phyloP scores from a whole-genome alignment of 1,140 invertebrate genomes.

The Brachionus paranguensis region DNA sequence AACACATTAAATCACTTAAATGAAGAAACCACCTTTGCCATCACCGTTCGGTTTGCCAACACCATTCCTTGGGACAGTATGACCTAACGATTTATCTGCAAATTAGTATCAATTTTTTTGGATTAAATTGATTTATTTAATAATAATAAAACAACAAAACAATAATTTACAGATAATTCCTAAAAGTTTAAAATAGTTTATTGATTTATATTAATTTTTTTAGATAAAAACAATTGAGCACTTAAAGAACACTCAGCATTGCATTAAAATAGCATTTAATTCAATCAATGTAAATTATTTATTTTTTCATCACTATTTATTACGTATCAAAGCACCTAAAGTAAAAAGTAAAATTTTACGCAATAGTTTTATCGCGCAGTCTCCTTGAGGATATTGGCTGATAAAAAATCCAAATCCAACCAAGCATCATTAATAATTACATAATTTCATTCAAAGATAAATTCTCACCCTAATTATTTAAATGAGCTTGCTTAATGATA shows the following conservation, averaged over 20 bases:
- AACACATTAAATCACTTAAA: too few species aligned
- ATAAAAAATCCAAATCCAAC: background rate
- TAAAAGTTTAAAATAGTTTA: background rate
- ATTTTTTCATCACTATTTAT: background rate
- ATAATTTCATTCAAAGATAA: background rate
- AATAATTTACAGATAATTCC: background rate
- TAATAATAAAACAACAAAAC: background rate
- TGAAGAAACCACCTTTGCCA: too few species aligned
- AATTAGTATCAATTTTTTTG: background rate
- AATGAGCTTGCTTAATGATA: conserved; percentile 2
- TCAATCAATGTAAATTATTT: background rate
- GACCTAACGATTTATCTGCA: background rate
- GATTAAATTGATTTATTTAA: background rate
- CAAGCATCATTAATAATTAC: background rate
- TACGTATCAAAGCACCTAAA: background rate
- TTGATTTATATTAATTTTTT: background rate
- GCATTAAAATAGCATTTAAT: background rate
- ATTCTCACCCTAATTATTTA: background rate
- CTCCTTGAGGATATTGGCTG: background rate
- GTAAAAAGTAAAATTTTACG: background rate
- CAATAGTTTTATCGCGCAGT: background rate
- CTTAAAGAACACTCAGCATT: background rate
- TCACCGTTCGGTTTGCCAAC: too few species aligned
- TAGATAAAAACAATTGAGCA: background rate
- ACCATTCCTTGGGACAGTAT: too few species aligned